Percentiles rank a stretch among this genome's conserved stretches.
Evolutionary conservation across 2,797 vertebrate genomes (phyloP).

Genomic region (Acanthurus leucopareius): DNA sequence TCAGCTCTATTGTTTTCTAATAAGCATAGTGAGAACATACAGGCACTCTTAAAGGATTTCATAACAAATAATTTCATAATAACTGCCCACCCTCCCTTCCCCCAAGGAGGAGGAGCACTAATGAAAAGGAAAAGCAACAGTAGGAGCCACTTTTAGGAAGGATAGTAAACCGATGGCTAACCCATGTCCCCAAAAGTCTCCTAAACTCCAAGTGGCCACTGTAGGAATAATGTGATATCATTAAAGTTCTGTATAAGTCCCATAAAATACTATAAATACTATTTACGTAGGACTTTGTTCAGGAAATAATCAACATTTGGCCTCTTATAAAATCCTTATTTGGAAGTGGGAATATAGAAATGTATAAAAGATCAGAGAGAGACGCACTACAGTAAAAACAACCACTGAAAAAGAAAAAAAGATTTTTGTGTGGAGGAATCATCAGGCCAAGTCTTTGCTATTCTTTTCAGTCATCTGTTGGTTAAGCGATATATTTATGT

Average conservation of each 20-base stretch:
- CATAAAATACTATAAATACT: too few relatives aligned
- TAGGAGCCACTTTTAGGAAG: conserved; percentile 5
- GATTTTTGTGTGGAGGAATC: not conserved
- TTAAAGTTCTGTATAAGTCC: too few relatives aligned
- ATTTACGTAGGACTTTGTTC: too few relatives aligned
- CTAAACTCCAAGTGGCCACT: not conserved
- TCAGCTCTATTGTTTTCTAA: conserved; percentile 2
- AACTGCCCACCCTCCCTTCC: not conserved
- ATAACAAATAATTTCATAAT: conserved; percentile 21
- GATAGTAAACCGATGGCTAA: conserved; percentile 3
- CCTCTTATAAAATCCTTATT: not conserved
- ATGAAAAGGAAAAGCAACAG: conserved; percentile 19
- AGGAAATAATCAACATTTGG: not conserved
- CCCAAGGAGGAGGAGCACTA: conserved; percentile 4
- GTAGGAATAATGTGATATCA: not conserved
- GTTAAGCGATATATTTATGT: not conserved
- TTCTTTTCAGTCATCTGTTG: not conserved
- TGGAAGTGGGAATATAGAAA: not conserved
- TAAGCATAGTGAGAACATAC: not conserved
- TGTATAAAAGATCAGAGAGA: not conserved
- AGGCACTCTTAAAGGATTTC: conserved; percentile 3
- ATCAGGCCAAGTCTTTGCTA: not conserved
- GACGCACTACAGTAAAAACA: too few relatives aligned
- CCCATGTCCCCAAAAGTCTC: not conserved
- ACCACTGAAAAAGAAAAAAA: not conserved